A percentile compares a stretch with the other conserved stretches of the same genome.
Evolutionary conservation across 2,797 vertebrate genomes (phyloP).

Genomic region (Danio tinwini): DNA sequence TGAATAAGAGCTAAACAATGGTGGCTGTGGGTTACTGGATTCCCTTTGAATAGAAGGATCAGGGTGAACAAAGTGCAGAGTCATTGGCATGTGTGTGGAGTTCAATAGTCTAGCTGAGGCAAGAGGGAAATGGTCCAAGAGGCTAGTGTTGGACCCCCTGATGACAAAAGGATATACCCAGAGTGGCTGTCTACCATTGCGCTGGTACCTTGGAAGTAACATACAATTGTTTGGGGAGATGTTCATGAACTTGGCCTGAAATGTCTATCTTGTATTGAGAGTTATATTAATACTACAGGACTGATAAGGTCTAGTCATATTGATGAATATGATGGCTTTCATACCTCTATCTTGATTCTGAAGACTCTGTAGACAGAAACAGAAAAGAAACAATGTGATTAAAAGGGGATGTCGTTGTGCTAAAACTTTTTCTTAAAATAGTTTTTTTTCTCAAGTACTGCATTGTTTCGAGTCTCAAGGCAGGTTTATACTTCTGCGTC

Average conservation of each 20-base stretch:
- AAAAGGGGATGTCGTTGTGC: not conserved
- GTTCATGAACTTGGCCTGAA: not conserved
- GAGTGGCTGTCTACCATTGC: conserved; percentile 40
- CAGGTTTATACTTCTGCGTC: too few species aligned
- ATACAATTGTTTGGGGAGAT: not conserved
- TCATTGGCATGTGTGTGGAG: conserved; percentile 71
- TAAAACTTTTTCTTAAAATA: not conserved
- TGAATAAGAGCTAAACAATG: conserved; percentile 77
- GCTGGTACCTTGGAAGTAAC: not conserved
- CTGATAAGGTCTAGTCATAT: not conserved
- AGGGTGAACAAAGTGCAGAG: conserved; percentile 79
- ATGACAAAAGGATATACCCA: conserved; percentile 53
- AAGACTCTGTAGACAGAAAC: conserved; percentile 84
- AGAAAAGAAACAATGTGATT: not conserved
- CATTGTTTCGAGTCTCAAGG: not conserved
- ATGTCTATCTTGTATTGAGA: conserved; percentile 1
- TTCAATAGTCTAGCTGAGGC: conserved; percentile 88
- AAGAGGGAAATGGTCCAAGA: conserved; percentile 78
- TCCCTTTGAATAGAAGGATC: conserved; percentile 75
- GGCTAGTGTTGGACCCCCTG: conserved; percentile 62
- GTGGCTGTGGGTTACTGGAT: conserved; percentile 64
- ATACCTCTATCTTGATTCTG: conserved; percentile 90
- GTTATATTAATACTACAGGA: not conserved
- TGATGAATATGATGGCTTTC: conserved; percentile 46
- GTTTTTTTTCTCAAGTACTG: not conserved